Base-by-base conservation (phyloP, 2,888 invertebrate species). In the Melanargia galathea region DNA sequence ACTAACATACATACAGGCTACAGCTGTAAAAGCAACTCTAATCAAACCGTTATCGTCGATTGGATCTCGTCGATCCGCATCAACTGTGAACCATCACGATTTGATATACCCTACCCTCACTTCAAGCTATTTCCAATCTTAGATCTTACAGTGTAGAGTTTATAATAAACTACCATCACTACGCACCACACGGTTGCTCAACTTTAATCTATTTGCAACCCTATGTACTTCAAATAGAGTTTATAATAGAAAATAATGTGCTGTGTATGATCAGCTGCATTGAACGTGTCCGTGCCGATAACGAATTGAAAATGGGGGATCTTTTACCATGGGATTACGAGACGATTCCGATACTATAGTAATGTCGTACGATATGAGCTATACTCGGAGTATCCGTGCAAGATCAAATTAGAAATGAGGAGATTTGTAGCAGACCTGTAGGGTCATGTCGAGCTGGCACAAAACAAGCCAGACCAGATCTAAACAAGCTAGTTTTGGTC, bases 261-360 rank as follows among this genome's bases (percentile, higher is more conserved):
- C 13, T 26, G 24, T 72, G 70, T 73, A 64, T 71, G 69, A 67
- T 73, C 71, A 72, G 72, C 71, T 73, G 73, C 70, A 66, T 49
- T 46, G 60, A 61, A 70, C 65, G 68, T 69, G 64, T 59, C 65
- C 57, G 49, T 43, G 59, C 59, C 71, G 75, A 75, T 76, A 78
- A 75, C 73, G 71, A 76, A 75, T 75, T 71, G 66, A 64, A 66
- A 61, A 57, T 63, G 62, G 46, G 51, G n/a, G 11, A 16, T n/a
- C 13, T 55, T 43, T 55, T 43, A 26, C 26, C 1, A 46, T 26
- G 46, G 16, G 55, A 16, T 40, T 2, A 24, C 55, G 38, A 40
- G 40, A 24, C 55, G 55, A 38, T 11, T 13, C 1, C 54, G 54
- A 55, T 55, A 16, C 55, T 40, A 55, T 40, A 40, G 8, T 22